Evolutionary conservation across 2,888 invertebrate species (phyloP), one percentile per base, ranked within the genome.

Genomic region (Aphidius colemani): DNA sequence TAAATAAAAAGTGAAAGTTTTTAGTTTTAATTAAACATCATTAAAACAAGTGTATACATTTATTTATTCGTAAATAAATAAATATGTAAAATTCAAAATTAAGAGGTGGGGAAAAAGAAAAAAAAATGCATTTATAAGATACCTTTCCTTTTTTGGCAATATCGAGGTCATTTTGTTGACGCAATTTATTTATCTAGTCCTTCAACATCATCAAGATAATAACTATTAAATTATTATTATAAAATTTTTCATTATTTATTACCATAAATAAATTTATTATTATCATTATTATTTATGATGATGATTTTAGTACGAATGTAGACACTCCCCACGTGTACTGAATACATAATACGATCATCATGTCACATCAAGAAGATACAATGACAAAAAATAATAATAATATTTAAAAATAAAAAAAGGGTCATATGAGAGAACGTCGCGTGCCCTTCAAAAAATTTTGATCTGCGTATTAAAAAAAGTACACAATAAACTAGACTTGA

Each of bases 1-100:
- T 18, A 10, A 51, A 44, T 57, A 53, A 45, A 50, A 57, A 57
- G 60, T 57, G 57, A 64, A 64, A 64, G 57, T 56, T 40, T 45
- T 18, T 39, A 50, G 40, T 10, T 43, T 50, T 13, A 60, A 64
- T 50, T 57, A 53, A 46, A 45, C 56, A 7, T 44, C 39, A 10
- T 45, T 18, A 18, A 18, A 18, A 18, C 13, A 18, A 18, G 13
- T 18, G 0, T 18, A 56, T 57, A 30, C 10, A 56, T 55, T 39
- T 53, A 46, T 48, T 41, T 18, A 18, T 40, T 40, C 11, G 51
- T 53, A 30, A 43, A 43, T 43, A 18, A 18, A 18, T 18, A 18
- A 18, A 18, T 18, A 30, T 30, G 30, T 30, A 5, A 30, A 30
- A 30, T 30, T 30, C 3, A 41, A 53, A 53, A 39, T 40, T 0